phyloP scores from a whole-genome alignment of 2,888 invertebrate species.

The Sphaerophoria rueppellii region DNA sequence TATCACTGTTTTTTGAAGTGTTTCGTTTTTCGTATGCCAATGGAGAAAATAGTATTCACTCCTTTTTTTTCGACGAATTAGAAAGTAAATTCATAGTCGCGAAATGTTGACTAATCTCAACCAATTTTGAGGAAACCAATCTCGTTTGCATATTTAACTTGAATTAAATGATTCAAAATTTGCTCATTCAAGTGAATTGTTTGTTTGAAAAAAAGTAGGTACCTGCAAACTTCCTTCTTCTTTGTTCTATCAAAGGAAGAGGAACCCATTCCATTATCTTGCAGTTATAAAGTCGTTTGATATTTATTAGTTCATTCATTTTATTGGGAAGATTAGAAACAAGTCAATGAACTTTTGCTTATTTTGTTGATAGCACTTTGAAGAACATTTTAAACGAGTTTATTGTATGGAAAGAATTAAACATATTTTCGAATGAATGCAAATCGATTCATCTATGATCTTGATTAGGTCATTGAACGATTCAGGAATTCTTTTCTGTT shows the following conservation, averaged over 20 bases:
- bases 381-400: slow-evolving; percentile 13
- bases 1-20: slow-evolving; percentile 2
- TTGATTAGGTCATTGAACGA: slow-evolving; percentile 27
- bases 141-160: too few relatives aligned
- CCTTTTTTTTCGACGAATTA: slow-evolving; percentile 22
- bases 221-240: too few relatives aligned
- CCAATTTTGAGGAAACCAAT: too few relatives aligned
- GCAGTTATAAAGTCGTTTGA: background rate
- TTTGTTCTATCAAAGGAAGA: too few relatives aligned
- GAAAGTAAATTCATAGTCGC: background rate
- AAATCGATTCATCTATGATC: slow-evolving; percentile 34
- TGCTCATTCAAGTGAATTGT: too few relatives aligned
- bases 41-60: slow-evolving; percentile 20
- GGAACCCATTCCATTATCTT: background rate
- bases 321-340: slow-evolving; percentile 23
- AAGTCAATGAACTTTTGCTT: slow-evolving; percentile 12
- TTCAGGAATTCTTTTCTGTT: background rate
- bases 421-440: slow-evolving; percentile 15
- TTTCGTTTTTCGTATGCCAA: slow-evolving; percentile 3
- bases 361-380: background rate
- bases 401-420: background rate
- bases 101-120: too few relatives aligned
- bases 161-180: too few relatives aligned
- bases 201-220: too few relatives aligned
- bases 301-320: background rate